These are phyloP conservation scores for Tragelaphus imberbis DNA, from an alignment of 2,113 vertebrate species.

Conservation along the genomic window DNA sequence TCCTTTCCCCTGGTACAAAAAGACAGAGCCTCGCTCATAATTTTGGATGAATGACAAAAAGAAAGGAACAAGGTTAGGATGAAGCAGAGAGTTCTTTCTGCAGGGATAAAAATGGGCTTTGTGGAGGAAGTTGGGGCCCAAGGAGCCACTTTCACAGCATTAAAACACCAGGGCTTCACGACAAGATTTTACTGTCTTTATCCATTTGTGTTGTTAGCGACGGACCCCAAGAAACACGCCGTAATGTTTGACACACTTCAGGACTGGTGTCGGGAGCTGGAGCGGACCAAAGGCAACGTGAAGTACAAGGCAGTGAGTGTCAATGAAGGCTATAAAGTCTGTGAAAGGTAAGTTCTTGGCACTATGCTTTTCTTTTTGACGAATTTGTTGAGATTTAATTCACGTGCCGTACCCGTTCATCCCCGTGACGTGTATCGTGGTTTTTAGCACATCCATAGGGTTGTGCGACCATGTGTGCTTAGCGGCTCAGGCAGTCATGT, in stretches of 20 bases:
- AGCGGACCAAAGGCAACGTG: slow-evolving; percentile 83
- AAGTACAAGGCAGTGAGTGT: slow-evolving; percentile 81
- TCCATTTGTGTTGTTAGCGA: slow-evolving; percentile 57
- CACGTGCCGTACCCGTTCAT: rapidly evolving
- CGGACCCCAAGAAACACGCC: slow-evolving; percentile 75
- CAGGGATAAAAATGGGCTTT: neutral
- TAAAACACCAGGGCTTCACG: neutral
- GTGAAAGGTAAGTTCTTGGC: slow-evolving; percentile 77
- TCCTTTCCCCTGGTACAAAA: neutral
- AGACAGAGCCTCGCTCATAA: neutral
- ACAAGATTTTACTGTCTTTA: neutral
- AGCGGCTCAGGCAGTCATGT: neutral
- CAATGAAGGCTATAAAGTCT: slow-evolving; percentile 84
- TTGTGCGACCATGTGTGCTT: neutral
- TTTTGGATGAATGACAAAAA: slow-evolving; percentile 1
- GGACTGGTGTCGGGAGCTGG: slow-evolving; percentile 88
- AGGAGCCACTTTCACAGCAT: neutral
- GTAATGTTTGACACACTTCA: slow-evolving; percentile 85
- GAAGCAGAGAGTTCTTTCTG: neutral
- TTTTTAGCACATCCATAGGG: neutral
- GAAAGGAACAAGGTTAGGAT: neutral
- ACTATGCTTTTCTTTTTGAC: neutral
- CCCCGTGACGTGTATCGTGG: neutral
- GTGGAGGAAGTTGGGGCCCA: neutral
- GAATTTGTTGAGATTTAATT: neutral